Percentiles rank a stretch among this genome's conserved stretches.
Conservation (phyloP, 2,797 vertebrate genomes). For the Typhlichthys subterraneus region DNA sequence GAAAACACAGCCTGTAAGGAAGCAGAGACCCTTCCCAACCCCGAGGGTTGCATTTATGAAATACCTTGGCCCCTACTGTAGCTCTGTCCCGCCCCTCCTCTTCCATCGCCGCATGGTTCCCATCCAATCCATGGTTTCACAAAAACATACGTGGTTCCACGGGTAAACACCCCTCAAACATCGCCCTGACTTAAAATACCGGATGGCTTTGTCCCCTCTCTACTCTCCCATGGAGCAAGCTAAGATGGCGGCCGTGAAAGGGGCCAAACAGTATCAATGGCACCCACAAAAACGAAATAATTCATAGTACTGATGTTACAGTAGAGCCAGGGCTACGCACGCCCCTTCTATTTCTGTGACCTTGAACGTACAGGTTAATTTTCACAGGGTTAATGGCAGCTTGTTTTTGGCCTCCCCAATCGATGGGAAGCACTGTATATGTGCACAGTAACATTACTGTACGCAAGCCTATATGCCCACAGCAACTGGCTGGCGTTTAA, state of each 20-base stretch:
- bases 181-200: slow-evolving; percentile 45
- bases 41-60: slow-evolving; percentile 50
- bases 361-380: slow-evolving; percentile 69
- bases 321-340: slow-evolving; percentile 58
- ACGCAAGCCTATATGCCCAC: slow-evolving; percentile 34
- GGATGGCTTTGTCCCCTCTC: slow-evolving; percentile 45
- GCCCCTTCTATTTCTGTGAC: slow-evolving; percentile 63
- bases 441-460: slow-evolving; percentile 63
- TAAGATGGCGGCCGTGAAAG: slow-evolving; percentile 45
- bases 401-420: slow-evolving; percentile 63
- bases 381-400: slow-evolving; percentile 66
- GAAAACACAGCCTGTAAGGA: slow-evolving; percentile 55
- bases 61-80: slow-evolving; percentile 21
- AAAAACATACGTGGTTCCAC: slow-evolving; percentile 70
- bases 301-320: slow-evolving; percentile 55
- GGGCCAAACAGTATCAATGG: slow-evolving; percentile 58
- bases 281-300: slow-evolving; percentile 69
- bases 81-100: slow-evolving; percentile 33
- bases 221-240: slow-evolving; percentile 39
- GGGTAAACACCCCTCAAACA: slow-evolving; percentile 67
- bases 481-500: slow-evolving; percentile 56
- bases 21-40: slow-evolving; percentile 49
- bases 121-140: slow-evolving; percentile 41
- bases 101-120: slow-evolving; percentile 35
- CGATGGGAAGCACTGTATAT: slow-evolving; percentile 64